Evolutionary conservation across 1,140 invertebrate genomes (phyloP), one percentile per base, ranked within the genome.

Genomic region (Bombus difficillimus): DNA sequence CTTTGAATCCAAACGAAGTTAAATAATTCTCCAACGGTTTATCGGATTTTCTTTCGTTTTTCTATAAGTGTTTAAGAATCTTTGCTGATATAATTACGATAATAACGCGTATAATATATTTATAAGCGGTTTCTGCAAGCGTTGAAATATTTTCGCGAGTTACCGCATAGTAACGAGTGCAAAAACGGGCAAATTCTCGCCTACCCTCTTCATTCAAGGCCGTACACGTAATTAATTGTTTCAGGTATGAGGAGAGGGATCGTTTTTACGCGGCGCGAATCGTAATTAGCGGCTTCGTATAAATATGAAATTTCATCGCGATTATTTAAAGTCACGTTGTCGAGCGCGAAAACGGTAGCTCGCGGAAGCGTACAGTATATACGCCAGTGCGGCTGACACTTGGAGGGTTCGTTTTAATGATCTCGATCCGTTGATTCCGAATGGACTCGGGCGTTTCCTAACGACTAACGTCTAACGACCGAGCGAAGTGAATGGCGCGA

Each of bases 211-310:
- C n/a, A 6, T 22, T 41, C 62, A n/a, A 13, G 25, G 2, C 82
- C 37, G 64, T 53, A 53, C 73, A 74, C 37, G 76, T 80, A 62
- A 85, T 80, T 85, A 85, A 85, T 85, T 85, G 77, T 85, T 79
- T 64, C 83, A 32, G 12, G 39, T 68, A 77, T 66, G 80, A 85
- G 18, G 83, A 80, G 76, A 34, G 41, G 37, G 59, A 72, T 80
- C 66, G 76, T 80, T 85, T 85, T 85, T 79, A n/a, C 82, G 66
- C 68, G 53, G n/a, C 66, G 68, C 5, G 77, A 73, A 80, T 10
- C 32, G 57, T 80, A 80, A 80, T 79, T 62, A 73, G 53, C 77
- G 57, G 34, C 32, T 80, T 25, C 5, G 39, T 53, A 57, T 79
- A 79, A 84, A 79, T 79, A 84, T 72, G 47, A 79, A 59, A 84